Base-by-base conservation (phyloP, 1,140 invertebrate genomes). In the Drosophila orosa region DNA sequence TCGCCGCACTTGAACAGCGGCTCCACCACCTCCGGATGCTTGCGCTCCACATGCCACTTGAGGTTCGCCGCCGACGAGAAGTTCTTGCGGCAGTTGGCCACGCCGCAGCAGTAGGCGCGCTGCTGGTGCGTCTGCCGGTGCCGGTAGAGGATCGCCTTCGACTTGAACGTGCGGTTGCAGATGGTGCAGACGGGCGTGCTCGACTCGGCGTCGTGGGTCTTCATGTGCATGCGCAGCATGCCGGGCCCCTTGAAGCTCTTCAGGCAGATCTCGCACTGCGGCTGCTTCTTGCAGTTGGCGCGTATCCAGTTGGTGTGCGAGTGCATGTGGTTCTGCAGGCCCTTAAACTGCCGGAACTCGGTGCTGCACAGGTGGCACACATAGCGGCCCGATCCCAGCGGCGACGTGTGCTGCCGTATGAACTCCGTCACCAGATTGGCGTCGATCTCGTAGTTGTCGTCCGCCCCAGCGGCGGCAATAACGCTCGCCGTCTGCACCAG, bases 181-280 rank as follows among this genome's bases (percentile, higher is more conserved):
- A 94, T 93, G 13, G 93, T 93, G 72, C 94, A 94, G 5, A 93
- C 93, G 3, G 94, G 94, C 66, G 93, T 93, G 61, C 93, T 93
- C 0, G 93, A 92, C 0, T 93, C 93, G 0, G 93, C 91, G 67
- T 94, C 93, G 90, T 94, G 94, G 1, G 94, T 94, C 7, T 94
- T 93, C 93, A 94, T 94, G 78, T 94, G 94, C 93, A 94, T 94
- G 69, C 93, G 93, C 25, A 94, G 74, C 94, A 94, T 94, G 8
- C 94, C 94, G 5, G 93, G 94, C 22, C 94, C 94, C 92, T 94
- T 92, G 58, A 92, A 91, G 91, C 93, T 94, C 80, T 94, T 93
- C 9, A 93, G 90, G 33, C 94, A 94, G 42, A 94, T 93, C 22
- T 92, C 92, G 78, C 94, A 94, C 85, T 93, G 93, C 2, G 94